Evolutionary conservation across 2,113 vertebrate species (phyloP).

Genomic region (Neotragus moschatus): DNA sequence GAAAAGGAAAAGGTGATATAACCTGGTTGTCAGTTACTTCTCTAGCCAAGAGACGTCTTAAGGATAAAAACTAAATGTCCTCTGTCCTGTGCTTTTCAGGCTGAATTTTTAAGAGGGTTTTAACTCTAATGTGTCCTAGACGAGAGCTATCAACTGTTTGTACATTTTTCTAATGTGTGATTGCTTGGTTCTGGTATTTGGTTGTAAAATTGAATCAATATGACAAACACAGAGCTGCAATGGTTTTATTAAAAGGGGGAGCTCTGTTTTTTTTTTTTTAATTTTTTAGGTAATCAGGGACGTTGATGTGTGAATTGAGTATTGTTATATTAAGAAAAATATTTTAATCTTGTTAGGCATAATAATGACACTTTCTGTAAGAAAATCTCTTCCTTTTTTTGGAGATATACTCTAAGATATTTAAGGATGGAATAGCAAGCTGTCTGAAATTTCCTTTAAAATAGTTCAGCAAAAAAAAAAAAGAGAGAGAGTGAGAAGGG

Average conservation of each 20-base stretch:
- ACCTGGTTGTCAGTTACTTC: background rate
- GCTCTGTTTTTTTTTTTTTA: background rate
- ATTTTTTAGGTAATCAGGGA: background rate
- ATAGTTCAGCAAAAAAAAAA: background rate
- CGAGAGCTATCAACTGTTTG: background rate
- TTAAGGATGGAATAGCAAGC: background rate
- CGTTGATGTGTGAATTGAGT: background rate
- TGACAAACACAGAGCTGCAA: background rate
- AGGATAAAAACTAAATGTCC: background rate
- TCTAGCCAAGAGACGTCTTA: background rate
- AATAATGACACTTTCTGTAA: background rate
- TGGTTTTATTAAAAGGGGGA: background rate
- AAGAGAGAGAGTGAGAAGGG: background rate
- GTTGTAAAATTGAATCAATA: background rate
- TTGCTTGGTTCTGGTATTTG: background rate
- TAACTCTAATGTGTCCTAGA: background rate
- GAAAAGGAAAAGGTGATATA: background rate
- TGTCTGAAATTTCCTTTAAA: slow-evolving; percentile 11
- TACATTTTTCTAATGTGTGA: background rate
- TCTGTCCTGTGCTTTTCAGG: background rate
- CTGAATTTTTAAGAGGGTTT: background rate
- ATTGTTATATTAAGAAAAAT: background rate
- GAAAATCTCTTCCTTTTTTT: background rate
- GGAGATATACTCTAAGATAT: background rate
- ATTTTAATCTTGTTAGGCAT: background rate